Conservation (phyloP, 2,888 invertebrate species). For the Acleris sparsana region DNA sequence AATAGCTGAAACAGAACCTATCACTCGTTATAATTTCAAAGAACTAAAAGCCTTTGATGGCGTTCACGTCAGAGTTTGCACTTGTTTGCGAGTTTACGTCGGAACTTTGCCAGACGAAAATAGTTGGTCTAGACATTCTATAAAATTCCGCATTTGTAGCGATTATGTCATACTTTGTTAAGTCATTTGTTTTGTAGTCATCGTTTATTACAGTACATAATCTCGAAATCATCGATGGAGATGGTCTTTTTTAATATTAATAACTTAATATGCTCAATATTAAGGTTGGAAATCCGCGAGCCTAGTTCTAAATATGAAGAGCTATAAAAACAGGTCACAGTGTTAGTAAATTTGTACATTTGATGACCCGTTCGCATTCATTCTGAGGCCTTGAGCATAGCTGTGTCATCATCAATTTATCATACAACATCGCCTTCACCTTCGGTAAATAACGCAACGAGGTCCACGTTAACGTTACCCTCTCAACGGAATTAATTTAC, state of each 20-base stretch:
- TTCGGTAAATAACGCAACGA: not conserved
- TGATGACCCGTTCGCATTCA: too few relatives aligned
- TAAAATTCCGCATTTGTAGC: not conserved
- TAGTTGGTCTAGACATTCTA: constrained; percentile 15
- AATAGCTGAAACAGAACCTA: too few relatives aligned
- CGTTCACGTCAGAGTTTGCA: not conserved
- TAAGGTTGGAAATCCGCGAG: too few relatives aligned
- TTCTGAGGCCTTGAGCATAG: too few relatives aligned
- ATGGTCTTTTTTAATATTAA: not conserved
- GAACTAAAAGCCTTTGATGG: not conserved
- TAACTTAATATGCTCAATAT: not conserved
- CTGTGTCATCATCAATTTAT: constrained; percentile 3
- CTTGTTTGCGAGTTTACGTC: not conserved
- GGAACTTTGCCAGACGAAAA: not conserved
- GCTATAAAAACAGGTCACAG: too few relatives aligned
- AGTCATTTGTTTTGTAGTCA: constrained; percentile 3
- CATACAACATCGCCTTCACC: not conserved
- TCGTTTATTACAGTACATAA: constrained; percentile 10
- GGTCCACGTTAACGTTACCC: not conserved
- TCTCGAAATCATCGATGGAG: not conserved
- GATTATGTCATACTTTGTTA: constrained; percentile 9
- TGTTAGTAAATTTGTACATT: too few relatives aligned
- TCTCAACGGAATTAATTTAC: not conserved
- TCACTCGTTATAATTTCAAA: too few relatives aligned
- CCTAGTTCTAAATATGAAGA: too few relatives aligned